Evolutionary conservation across 2,888 invertebrate species (phyloP).

Genomic region (Diadegma fenestrale): DNA sequence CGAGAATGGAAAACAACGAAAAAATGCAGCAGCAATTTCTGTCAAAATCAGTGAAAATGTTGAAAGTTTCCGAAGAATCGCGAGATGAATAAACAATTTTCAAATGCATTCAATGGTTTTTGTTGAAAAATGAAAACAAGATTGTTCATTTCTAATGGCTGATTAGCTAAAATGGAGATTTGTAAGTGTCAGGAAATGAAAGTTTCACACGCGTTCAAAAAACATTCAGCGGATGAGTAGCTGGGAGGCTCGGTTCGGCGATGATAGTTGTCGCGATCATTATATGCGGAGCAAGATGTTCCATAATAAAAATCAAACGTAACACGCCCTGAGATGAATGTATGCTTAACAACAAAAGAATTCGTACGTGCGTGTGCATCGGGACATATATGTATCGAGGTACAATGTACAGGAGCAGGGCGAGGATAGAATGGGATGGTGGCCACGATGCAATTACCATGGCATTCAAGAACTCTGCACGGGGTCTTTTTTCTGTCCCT

Average conservation of each 20-base stretch:
- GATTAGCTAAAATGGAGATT: background rate
- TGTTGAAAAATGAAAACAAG: background rate
- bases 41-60: background rate
- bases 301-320: background rate
- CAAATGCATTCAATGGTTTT: background rate
- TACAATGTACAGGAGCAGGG: conserved; percentile 6
- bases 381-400: conserved; percentile 1
- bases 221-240: background rate
- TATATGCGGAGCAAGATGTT: conserved; percentile 15
- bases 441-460: conserved; percentile 70
- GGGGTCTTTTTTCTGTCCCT: conserved; percentile 63
- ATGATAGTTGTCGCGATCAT: conserved; percentile 31
- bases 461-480: conserved; percentile 74
- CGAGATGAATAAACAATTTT: background rate
- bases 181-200: background rate
- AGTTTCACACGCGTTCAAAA: conserved; percentile 19
- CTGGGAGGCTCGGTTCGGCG: background rate
- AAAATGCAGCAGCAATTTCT: too few relatives aligned
- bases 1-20: too few relatives aligned
- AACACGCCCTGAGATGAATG: conserved; percentile 4
- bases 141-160: background rate
- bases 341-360: conserved; percentile 17
- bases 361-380: background rate
- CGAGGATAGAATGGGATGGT: conserved; percentile 61
- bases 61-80: background rate